Base-by-base conservation (phyloP, 2,888 invertebrate species). In the Lysandra coridon region DNA sequence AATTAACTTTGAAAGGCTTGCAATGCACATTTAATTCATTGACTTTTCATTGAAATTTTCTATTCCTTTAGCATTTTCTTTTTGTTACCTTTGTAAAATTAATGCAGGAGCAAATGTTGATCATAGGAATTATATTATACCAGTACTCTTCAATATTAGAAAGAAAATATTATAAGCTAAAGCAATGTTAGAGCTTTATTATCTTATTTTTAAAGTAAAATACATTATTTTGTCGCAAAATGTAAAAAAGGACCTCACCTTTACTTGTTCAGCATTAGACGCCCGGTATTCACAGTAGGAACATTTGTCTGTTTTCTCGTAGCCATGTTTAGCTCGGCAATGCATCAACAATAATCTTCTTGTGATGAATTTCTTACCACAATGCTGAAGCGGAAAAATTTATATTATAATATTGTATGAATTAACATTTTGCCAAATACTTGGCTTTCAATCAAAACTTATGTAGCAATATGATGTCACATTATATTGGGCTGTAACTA, bases 361-460 rank as follows among this genome's bases (percentile, higher is more conserved):
- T 0, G 91, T 91, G 49, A 91, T 91, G 49, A 92, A 92, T 81
- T 91, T 92, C 82, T 92, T 92, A 1, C 92, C 92, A 23, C 92
- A 92, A 57, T 92, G 92, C 92, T 92, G 86, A 0, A 83, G 85
- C 3, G 78, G n/a, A 78, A 53, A 60, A 40, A 14, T 3, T 17
- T 57, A 77, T 37, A 53, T 44, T 44, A 30, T 78, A 17, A 62
- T n/a, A 12, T 17, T 60, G 1, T 17, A 60, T 17, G 14, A 60
- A 60, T 17, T 17, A n/a, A 60, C n/a, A 57, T n/a, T 17, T n/a
- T n/a, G 40, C 37, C 17, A 64, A 37, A 64, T 6, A 37, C 64
- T 30, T 64, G 10, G 30, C 23, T 23, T 23, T 62, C n/a, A 62
- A n/a, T 62, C 5, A 62, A 62, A 57, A 57, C 57, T 53, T 53